Evolutionary conservation across 2,113 vertebrate genomes (phyloP), one percentile per base, ranked within the genome.

Genomic region (Psettodes erumei): DNA sequence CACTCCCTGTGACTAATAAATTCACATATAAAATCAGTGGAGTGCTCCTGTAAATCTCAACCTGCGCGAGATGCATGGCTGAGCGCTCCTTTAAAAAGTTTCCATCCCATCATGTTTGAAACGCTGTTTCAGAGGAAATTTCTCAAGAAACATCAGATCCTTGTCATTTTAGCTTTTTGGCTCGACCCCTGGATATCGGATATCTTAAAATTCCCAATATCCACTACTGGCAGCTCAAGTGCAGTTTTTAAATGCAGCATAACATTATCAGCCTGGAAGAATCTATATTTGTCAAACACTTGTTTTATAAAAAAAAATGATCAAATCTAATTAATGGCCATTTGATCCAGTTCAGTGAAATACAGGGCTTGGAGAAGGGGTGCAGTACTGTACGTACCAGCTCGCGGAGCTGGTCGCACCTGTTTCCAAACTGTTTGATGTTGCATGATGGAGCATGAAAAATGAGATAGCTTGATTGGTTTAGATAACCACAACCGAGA

Each of bases 381-480:
- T 35, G n/a, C 8, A 7, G 1, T 53, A 55, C 28, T 50, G n/a
- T 19, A 30, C 21, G 27, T 56, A 37, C 67, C 32, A 47, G 15
- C 12, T 45, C 23, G 42, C 21, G 63, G n/a, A 69, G 58, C 4
- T 33, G 32, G n/a, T 10, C 6, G 8, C 71, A 79, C 55, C 61
- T 30, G 56, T 80, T 63, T 55, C 55, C 21, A 40, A 60, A 19
- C 35, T 74, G 40, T 75, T 59, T 27, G 40, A 38, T 54, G 19
- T 47, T 67, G 18, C 55, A 2, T 28, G 51, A 73, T 67, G 59
- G 61, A 18, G n/a, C 55, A 50, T 67, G 56, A 75, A 77, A 77
- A 66, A 69, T 7, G n/a, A 79, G 60, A 61, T 27, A 23, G 28
- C 32, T 47, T 71, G 50, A 82, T 43, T 77, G 61, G 53, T 61